A percentile compares a stretch with the other conserved stretches of the same genome.
Evolutionary conservation across 92 coral and sea anemone species (phyloP).

Genomic region (Chrysogorgia sp.): DNA sequence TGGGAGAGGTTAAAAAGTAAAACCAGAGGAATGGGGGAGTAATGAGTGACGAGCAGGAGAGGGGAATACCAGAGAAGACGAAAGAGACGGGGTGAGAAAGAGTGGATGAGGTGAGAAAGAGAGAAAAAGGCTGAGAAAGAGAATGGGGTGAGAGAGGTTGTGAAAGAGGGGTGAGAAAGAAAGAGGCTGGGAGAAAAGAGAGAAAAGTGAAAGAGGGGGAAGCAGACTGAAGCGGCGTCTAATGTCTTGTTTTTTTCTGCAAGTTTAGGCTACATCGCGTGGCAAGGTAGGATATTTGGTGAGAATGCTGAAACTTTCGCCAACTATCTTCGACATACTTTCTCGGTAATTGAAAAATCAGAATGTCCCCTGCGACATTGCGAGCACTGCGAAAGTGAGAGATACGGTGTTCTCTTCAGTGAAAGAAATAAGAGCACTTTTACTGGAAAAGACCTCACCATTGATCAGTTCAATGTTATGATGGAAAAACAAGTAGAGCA

Average conservation of each 20-base stretch:
- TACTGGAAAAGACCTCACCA: constrained; percentile 16
- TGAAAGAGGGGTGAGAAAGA: too few relatives aligned
- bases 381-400: constrained; percentile 41
- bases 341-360: constrained; percentile 44
- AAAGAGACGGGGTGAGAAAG: too few relatives aligned
- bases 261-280: constrained; percentile 69
- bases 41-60: too few relatives aligned
- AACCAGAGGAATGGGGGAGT: too few relatives aligned
- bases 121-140: background rate
- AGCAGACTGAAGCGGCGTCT: too few relatives aligned
- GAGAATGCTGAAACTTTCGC: constrained; percentile 56
- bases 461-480: constrained; percentile 11
- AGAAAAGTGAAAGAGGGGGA: background rate
- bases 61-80: too few relatives aligned
- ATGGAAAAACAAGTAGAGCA: constrained; percentile 22
- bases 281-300: constrained; percentile 74
- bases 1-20: too few relatives aligned
- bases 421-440: constrained; percentile 10
- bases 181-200: background rate
- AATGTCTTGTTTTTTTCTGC: background rate
- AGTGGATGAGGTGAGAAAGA: background rate
- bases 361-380: constrained; percentile 37
- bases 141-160: too few relatives aligned
- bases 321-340: constrained; percentile 53
- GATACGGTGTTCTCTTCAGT: constrained; percentile 17